Evolutionary conservation across 2,888 invertebrate genomes (phyloP), one percentile per base, ranked within the genome.

Genomic region (Macrosoma leucophasiata): DNA sequence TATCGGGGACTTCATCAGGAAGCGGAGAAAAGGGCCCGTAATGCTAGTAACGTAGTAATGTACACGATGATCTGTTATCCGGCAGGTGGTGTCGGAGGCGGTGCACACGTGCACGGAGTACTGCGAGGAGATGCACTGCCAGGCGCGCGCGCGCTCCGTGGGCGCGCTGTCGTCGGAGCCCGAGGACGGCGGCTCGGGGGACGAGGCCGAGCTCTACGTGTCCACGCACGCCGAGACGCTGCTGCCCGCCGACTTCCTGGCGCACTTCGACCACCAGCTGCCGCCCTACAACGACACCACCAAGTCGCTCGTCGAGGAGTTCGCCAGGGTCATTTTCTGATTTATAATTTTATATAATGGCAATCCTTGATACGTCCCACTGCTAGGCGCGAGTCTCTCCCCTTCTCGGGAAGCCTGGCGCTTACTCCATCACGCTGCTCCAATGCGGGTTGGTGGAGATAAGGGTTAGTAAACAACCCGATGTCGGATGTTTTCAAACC

Each of bases 251-350:
- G 63, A 73, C 20, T 79, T 82, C 52, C 38, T 76, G 20, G 57
- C 49, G 13, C 79, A 81, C 46, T 75, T 82, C 40, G 57, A 58
- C 1, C 48, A 44, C 0, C 58, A 58, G 2, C 40, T 61, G 2
- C 85, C 85, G 1, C 50, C 51, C 1, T 70, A 89, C 23, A 86
- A 86, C 27, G 76, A 81, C 1, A 81, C 84, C 44, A 69, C 89
- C 6, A 78, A 85, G 33, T 76, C 86, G 10, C 88, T 91, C 65
- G 84, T 91, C 14, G 86, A 88, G 39, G 73, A 88, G 27, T 91
- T 91, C 52, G 86, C 87, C 17, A 53, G 52, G 50, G 84, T 84
- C 31, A 62, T 65, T 59, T 25, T 18, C 31, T 24, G 18, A 20
- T 20, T 20, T 29, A 9, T 20, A 29, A 7, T 15, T 2, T n/a